Base-by-base conservation (phyloP, 2,888 invertebrate species). In the Orthosia incerta region DNA sequence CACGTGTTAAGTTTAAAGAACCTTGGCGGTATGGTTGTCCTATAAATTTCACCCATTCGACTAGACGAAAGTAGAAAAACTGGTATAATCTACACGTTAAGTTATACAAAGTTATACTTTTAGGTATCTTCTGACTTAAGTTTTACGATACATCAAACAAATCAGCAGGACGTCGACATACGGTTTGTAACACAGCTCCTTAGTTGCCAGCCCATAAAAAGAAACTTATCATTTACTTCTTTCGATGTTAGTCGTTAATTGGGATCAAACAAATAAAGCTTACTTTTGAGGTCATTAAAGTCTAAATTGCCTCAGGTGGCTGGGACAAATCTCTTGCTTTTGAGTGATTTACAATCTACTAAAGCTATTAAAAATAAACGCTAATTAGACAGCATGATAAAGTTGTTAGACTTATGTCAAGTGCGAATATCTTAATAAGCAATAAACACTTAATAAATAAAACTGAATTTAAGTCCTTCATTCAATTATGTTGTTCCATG, bases 231-330 rank as follows among this genome's bases (percentile, higher is more conserved):
- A 70, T 76, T 59, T 62, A 74, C 56, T 39, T 53, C 2, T 20
- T 60, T 71, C 26, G 56, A 76, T 51, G 68, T 78, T 79, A 74
- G 74, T 74, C 57, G 61, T 86, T 82, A 76, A 86, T 80, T 68
- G 59, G n/a, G 16, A 67, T 68, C 57, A 76, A 56, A 76, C 45
- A 69, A 45, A 71, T 65, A 82, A 67, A 61, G 15, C 57, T 68
- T 69, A 60, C 65, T 68, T 65, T 67, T 26, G 39, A 23, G 55
- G 62, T 68, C 45, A 71, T 75, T 55, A 56, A 74, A 83, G 45
- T 46, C n/a, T 3, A 50, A 74, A 68, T 55, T 61, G 50, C 39
- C 60, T 20, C 62, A 69, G 65, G 18, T 66, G 78, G 53, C 56
- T 26, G 45, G 11, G 20, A 64, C 16, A n/a, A 62, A 46, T 74